Base-by-base conservation (phyloP, 2,113 vertebrate genomes). In the Hymenochirus boettgeri region DNA sequence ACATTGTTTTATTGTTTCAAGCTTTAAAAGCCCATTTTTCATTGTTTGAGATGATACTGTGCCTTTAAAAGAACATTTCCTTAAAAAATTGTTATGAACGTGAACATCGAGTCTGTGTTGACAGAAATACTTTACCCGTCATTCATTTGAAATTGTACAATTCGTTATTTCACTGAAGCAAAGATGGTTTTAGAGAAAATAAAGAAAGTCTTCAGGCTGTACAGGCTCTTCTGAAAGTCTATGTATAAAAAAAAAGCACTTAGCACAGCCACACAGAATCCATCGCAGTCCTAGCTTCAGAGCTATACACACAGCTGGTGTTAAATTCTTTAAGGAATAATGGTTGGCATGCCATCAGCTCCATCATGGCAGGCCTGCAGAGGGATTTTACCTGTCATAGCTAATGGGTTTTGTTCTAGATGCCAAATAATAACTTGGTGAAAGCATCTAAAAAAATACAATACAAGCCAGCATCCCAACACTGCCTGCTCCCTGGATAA, bases 371-470 rank as follows among this genome's bases (percentile, higher is more conserved):
- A 19, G 50, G 61, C 71, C 57, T 79, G 48, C 42, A 70, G 65
- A 73, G 77, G 71, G 61, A 72, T 69, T 76, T 77, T 73, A 76
- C 74, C 72, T 79, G 77, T 79, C 76, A 77, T 35, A 75, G 76
- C 75, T 82, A 80, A 79, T 67, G 75, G 79, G 66, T 72, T 76
- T 73, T 76, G 56, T 75, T 70, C 8, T 1, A 5, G 65, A 73
- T 73, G 75, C 79, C 82, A 77, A 78, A 73, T 72, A 70, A 71
- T 71, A 72, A 79, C 70, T 76, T 73, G 72, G 70, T 72, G 69
- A 81, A 65, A 48, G 54, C 73, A 82, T 61, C 71, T 77, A 72
- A 73, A 78, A 42, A 42, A 42, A 42, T 35, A 26, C 58, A 39
- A 46, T 15, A 18, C 52, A 48, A 46, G 62, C 39, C 37, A 27